phyloP scores from a whole-genome alignment of 2,113 vertebrate species.

The Dinomys branickii region DNA sequence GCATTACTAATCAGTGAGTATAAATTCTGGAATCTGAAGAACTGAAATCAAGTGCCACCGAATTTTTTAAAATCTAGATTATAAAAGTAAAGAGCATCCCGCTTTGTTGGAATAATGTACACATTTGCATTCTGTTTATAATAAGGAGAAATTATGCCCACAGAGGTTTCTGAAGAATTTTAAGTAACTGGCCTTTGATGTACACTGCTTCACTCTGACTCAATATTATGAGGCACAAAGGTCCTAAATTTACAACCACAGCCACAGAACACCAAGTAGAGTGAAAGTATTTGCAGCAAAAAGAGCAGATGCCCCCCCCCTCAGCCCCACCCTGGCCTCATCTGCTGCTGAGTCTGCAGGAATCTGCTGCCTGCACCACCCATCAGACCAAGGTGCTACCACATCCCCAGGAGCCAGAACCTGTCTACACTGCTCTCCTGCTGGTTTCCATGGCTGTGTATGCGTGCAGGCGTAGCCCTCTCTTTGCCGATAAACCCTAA shows the following conservation, averaged over 20 bases:
- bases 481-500: neutral
- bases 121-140: conserved; percentile 56
- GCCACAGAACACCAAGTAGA: neutral
- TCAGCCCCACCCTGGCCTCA: rapidly evolving
- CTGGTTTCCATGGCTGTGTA: neutral
- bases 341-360: neutral
- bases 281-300: neutral
- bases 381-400: neutral
- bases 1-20: conserved; percentile 76
- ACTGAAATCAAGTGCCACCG: conserved; percentile 62
- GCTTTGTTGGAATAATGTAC: neutral
- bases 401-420: neutral
- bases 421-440: neutral
- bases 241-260: neutral
- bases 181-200: conserved; percentile 46
- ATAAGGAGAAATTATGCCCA: conserved; percentile 48
- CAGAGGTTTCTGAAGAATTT: conserved; percentile 65
- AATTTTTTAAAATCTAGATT: conserved; percentile 67
- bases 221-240: conserved; percentile 16
- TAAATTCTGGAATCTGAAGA: conserved; percentile 76
- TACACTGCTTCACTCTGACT: conserved; percentile 21
- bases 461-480: neutral
- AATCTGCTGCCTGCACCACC: too few species aligned
- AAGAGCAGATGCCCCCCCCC: neutral
- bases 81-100: conserved; percentile 59